Base-by-base conservation (phyloP, 1,140 invertebrate species). In the Mamestra configurata region DNA sequence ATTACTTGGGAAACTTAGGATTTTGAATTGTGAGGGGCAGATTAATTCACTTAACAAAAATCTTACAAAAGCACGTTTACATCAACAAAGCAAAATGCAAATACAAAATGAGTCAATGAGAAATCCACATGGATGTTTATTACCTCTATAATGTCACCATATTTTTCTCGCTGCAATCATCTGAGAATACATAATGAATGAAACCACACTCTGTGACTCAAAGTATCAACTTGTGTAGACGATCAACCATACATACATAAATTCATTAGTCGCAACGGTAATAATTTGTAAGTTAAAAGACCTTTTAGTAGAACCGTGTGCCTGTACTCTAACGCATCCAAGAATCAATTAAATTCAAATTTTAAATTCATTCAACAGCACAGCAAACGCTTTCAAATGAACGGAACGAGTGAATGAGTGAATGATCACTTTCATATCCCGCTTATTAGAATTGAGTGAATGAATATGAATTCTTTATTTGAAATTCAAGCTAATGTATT, bases 381-480 rank as follows among this genome's bases (percentile, higher is more conserved):
- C 27, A 59, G 20, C 22, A n/a, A 46, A 57, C 51, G 71, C 35
- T 37, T 75, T 59, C 53, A 24, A 72, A 72, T 72, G 70, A 55
- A 72, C 51, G 31, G 55, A 79, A 79, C 66, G 70, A 79, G 55
- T 79, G 78, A 79, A 71, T 78, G 70, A 79, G 55, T 79, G 78
- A 79, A 71, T 78, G 64, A 78, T 79, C 27, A 57, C 78, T 73
- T 79, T 79, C 70, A 79, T 73, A 79, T 64, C 57, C 37, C 70
- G 40, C 78, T 79, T 79, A 79, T 79, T 73, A 79, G 51, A 70
- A 57, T 57, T 31, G 55, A 43, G 43, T 66, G 57, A 79, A 70
- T 72, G 77, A 71, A 79, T 72, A 72, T 64, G 57, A 66, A 37
- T 64, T 77, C 57, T 66, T 77, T 77, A 75, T 75, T 75, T 75